These are phyloP conservation scores for Diachasmimorpha longicaudata DNA, from an alignment of 1,140 invertebrate species.

Conservation along the genomic window DNA sequence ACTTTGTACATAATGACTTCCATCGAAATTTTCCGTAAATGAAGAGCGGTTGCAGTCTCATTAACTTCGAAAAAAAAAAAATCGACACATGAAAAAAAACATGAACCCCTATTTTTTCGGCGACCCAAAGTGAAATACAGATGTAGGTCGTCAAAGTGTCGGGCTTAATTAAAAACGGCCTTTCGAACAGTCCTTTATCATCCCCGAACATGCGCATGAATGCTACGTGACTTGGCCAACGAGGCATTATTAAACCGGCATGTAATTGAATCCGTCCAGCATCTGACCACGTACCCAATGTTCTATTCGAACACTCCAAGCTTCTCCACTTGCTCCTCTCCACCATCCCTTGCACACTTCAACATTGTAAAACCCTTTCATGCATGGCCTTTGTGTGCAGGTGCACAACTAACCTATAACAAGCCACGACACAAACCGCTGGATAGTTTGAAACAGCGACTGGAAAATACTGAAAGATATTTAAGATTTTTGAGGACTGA, in stretches of 20 bases:
- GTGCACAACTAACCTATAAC: constrained; percentile 10
- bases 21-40: too few species aligned
- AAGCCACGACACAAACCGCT: background rate
- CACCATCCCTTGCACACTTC: background rate
- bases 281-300: constrained; percentile 41
- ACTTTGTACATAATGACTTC: too few species aligned
- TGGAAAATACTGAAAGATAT: background rate
- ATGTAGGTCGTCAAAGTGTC: constrained; percentile 18
- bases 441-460: background rate
- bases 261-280: constrained; percentile 48
- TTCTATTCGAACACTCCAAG: constrained; percentile 7
- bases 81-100: background rate
- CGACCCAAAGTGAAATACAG: background rate
- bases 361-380: background rate
- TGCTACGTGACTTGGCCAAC: constrained; percentile 38
- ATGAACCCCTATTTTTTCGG: background rate
- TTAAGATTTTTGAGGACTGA: too few species aligned
- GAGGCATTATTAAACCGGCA: constrained; percentile 46
- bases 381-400: background rate
- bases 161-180: constrained; percentile 36
- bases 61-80: too few species aligned
- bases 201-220: constrained; percentile 20
- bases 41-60: too few species aligned
- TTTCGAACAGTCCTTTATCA: constrained; percentile 31
- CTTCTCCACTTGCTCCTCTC: constrained; percentile 10